Base-by-base conservation (phyloP, 1,140 invertebrate species). In the Micrasema longulum region DNA sequence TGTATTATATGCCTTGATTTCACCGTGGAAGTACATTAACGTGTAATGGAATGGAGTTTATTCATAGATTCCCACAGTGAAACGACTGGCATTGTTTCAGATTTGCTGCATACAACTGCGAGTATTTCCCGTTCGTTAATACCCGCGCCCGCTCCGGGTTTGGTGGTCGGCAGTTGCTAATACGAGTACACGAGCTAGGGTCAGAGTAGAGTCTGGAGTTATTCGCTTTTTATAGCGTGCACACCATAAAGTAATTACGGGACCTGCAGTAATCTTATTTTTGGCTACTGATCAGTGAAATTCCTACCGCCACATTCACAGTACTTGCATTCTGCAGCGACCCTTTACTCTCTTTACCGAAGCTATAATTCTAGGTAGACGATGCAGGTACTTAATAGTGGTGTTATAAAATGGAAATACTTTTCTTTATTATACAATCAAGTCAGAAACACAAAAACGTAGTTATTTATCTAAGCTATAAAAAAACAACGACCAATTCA, bases 211-310 rank as follows among this genome's bases (percentile, higher is more conserved):
- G 3, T 31, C 26, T 31, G 7, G 14, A 60, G 36, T 43, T 60
- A 60, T 38, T 60, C 18, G 55, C 31, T 38, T 53, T 53, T 66
- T 16, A 52, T 36, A 16, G 65, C 52, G 20, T 68, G 65, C 65
- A 38, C 48, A 31, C 3, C 26, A 31, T 31, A 14, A 16, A 20
- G 50, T 55, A 55, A 68, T 66, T 57, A 68, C 65, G 18, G 65
- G 63, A 50, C 50, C 31, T 68, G 65, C 50, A 57, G 36, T 14
- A 22, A 45, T 66, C 50, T 68, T 68, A 57, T 57, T 68, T 68
- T 53, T 53, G 50, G 65, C 65, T 68, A 23, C 65, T 41, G 65
- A 68, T 68, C 50, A 57, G 43, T 57, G 48, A 57, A 45, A 43
- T 31, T 38, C 65, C 35, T 12, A 16, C 18, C 22, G 16, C 65